Conservation (phyloP, 2,797 vertebrate genomes). For the Phalloptychus januarius region DNA sequence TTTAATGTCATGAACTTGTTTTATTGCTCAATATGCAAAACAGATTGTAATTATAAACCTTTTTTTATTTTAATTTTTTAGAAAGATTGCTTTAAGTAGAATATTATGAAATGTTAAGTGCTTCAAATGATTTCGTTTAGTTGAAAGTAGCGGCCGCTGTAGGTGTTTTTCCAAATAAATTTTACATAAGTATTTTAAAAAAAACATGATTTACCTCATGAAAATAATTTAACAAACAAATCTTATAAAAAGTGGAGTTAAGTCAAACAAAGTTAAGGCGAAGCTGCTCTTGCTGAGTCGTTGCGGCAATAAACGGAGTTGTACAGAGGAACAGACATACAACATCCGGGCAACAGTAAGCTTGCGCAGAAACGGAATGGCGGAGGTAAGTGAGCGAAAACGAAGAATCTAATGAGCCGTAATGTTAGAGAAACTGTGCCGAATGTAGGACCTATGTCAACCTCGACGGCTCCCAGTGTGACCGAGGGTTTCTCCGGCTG, state of each 20-base stretch:
- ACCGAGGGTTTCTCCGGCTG: constrained; percentile 44
- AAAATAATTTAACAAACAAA: background rate
- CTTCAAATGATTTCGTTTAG: background rate
- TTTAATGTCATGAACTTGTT: background rate
- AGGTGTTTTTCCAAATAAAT: background rate
- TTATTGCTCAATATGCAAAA: background rate
- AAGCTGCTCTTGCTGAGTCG: constrained; percentile 44
- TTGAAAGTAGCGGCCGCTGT: constrained; percentile 13
- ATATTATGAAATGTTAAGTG: background rate
- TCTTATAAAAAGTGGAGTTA: background rate
- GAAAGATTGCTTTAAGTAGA: background rate
- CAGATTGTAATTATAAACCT: background rate
- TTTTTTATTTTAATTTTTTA: background rate
- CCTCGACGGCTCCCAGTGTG: constrained; percentile 17
- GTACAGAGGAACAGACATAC: constrained; percentile 69
- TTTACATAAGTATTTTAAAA: background rate
- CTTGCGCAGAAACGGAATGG: constrained; percentile 86
- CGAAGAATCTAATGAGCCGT: constrained; percentile 71
- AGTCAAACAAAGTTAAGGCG: constrained; percentile 16
- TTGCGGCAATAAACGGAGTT: constrained; percentile 72
- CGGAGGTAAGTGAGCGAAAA: constrained; percentile 86
- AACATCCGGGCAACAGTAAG: constrained; percentile 85
- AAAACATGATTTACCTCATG: background rate
- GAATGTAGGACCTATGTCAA: constrained; percentile 32
- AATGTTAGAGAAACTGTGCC: constrained; percentile 53